A percentile compares a stretch with the other conserved stretches of the same genome.
Evolutionary conservation across 2,888 invertebrate species (phyloP).

Genomic region (Oscheius myriophilus): DNA sequence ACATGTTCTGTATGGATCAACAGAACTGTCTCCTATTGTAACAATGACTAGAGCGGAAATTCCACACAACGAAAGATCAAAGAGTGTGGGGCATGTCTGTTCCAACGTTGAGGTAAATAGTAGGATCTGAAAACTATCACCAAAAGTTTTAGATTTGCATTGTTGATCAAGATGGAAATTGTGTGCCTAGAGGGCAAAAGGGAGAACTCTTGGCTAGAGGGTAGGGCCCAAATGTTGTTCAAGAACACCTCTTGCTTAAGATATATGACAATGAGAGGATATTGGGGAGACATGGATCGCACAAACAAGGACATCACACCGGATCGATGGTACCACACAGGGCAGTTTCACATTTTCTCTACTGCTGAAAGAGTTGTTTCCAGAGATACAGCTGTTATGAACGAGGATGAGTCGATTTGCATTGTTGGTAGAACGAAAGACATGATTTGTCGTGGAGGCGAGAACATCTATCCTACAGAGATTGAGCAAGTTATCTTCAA

Average conservation of each 20-base stretch:
- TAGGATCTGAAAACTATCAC: too few relatives aligned
- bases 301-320: constrained; percentile 78
- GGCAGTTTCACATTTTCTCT: constrained; percentile 73
- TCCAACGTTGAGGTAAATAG: constrained; percentile 26
- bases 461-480: constrained; percentile 75
- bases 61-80: constrained; percentile 17
- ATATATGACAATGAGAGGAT: constrained; percentile 82
- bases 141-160: constrained; percentile 52
- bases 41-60: constrained; percentile 13
- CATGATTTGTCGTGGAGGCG: constrained; percentile 74
- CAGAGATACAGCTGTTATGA: constrained; percentile 72
- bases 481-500: constrained; percentile 73
- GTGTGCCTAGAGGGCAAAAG: constrained; percentile 80
- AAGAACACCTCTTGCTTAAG: constrained; percentile 74
- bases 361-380: neutral
- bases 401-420: constrained; percentile 72
- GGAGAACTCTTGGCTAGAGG: constrained; percentile 81
- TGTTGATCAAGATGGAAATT: constrained; percentile 77
- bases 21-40: constrained; percentile 31
- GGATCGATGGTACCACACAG: constrained; percentile 84
- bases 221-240: neutral
- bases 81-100: constrained; percentile 26
- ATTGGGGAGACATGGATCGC: constrained; percentile 82
- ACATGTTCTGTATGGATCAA: constrained; percentile 31
- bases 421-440: constrained; percentile 74